Percentiles rank a stretch among this genome's conserved stretches.
Conservation (phyloP, 37 sponge, comb jelly and placozoan species). For the Corticium candelabrum region DNA sequence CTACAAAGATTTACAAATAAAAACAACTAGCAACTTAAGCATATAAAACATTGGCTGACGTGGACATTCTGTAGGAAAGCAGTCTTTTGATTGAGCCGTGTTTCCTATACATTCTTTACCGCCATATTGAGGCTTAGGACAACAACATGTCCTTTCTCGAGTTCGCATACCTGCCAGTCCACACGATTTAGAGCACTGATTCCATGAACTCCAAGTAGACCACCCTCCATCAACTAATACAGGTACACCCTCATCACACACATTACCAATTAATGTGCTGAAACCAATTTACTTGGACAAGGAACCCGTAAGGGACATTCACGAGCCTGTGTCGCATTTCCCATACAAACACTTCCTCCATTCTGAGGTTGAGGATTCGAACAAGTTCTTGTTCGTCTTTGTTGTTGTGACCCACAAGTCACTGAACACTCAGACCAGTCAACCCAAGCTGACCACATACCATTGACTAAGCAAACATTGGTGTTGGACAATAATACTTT, state of each 20-base stretch:
- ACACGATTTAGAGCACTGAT: neutral
- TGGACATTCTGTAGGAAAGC: no score
- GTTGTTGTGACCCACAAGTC: neutral
- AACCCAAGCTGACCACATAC: neutral
- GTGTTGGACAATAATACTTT: no score
- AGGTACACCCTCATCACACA: no score
- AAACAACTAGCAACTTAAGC: no score
- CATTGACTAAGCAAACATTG: neutral
- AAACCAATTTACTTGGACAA: conserved; percentile 2
- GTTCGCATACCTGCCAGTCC: neutral
- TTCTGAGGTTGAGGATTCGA: neutral
- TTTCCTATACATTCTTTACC: neutral
- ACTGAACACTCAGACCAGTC: neutral
- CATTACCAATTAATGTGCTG: no score
- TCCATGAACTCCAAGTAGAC: neutral
- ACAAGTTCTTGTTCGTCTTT: neutral
- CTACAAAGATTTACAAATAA: no score
- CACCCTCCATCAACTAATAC: neutral
- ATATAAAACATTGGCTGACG: no score
- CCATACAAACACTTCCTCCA: neutral
- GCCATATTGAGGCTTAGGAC: neutral
- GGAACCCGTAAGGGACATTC: neutral
- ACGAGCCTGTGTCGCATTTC: neutral
- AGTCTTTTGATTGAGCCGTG: no score
- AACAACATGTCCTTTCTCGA: neutral